Evolutionary conservation across 2,888 invertebrate species (phyloP), one percentile per base, ranked within the genome.

Genomic region (Diarsia brunnea): DNA sequence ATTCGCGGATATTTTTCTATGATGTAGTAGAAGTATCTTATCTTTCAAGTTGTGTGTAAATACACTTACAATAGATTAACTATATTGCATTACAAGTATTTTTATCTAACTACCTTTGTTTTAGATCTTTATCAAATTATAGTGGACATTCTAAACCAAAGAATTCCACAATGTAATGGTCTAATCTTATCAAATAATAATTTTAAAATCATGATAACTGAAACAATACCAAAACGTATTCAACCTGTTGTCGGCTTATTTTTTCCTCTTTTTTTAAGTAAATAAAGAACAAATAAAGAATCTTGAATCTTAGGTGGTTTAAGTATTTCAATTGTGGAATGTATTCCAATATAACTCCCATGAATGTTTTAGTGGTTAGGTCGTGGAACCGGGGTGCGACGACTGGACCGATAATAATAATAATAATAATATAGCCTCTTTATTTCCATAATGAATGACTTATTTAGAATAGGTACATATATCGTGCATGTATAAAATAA

Each of bases 61-160:
- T 61, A 79, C 75, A 68, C 49, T 27, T 58, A 69, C 64, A 68
- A 70, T 53, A 79, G 64, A 82, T 83, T 75, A 83, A 73, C 10
- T 67, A 67, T 72, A 84, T 67, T 84, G 84, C 69, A 53, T 80
- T 73, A 80, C 84, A 69, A 69, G 61, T 83, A 69, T 51, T 64
- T 73, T 63, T 74, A 81, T 76, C 82, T 61, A 27, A 69, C 51
- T 69, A 27, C 27, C 16, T 16, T 27, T 58, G 66, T 72, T 51
- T 27, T 80, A 75, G 81, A 82, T 84, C 47, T 51, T 21, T 53
- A 84, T 82, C 84, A 60, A 58, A 69, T 72, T 69, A 64, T 49
- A 81, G 14, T 66, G 51, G 24, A 75, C 55, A 75, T 68, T 67
- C 38, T 51, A 45, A 51, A 78, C 80, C 43, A 27, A 60, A 51